Percentiles rank a stretch among this genome's conserved stretches.
These are phyloP conservation scores for Armadillidium nasatum DNA, from an alignment of 1,140 invertebrate species.

Conservation along the genomic window DNA sequence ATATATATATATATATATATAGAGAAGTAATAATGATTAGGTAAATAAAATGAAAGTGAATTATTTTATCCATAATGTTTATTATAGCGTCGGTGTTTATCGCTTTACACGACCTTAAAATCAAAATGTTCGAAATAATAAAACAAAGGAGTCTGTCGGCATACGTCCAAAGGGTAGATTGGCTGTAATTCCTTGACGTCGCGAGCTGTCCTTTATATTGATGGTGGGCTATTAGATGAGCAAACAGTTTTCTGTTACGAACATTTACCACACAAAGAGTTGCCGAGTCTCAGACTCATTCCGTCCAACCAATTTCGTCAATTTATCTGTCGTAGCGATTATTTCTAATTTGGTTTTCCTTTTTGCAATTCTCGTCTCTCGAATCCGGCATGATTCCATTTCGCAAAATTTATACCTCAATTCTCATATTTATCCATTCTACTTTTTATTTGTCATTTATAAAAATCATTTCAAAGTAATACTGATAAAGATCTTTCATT, in stretches of 20 bases:
- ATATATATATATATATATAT: not conserved
- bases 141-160: not conserved
- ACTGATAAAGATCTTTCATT: no score
- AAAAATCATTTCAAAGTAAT: no score
- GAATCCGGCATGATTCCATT: no score
- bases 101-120: not conserved
- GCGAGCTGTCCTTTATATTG: conserved; percentile 9
- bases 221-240: not conserved
- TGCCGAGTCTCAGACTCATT: not conserved
- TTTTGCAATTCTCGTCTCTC: not conserved
- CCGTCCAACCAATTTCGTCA: not conserved
- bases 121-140: not conserved
- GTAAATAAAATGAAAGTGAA: not conserved
- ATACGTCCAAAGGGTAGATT: conserved; percentile 4
- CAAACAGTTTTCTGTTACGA: conserved; percentile 12
- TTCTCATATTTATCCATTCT: no score
- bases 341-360: not conserved
- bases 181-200: not conserved
- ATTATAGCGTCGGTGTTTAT: not conserved
- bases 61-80: not conserved
- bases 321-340: not conserved
- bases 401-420: no score
- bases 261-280: conserved; percentile 7
- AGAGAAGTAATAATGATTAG: not conserved
- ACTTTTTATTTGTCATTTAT: no score